Base-by-base conservation (phyloP, 2,888 invertebrate genomes). In the Hirtodrosophila alboralis region DNA sequence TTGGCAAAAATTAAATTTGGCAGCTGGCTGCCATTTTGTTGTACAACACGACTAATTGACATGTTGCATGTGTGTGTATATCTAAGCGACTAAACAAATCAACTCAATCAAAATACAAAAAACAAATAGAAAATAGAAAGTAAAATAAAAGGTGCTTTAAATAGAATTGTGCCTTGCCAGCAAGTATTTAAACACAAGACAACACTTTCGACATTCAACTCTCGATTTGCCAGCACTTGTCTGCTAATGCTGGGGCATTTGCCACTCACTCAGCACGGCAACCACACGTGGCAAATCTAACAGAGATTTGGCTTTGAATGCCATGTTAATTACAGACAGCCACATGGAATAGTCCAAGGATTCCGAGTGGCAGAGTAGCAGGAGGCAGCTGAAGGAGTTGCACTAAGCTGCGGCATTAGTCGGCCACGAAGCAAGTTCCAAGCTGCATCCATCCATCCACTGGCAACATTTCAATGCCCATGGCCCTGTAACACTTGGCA, bases 291-390 rank as follows among this genome's bases (percentile, higher is more conserved):
- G 51, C 30, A 62, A 61, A 44, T 48, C 65, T 58, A 60, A 36
- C 61, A 53, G 71, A 68, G 86, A 67, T 77, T 84, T 64, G 37
- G 59, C 72, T 81, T 70, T 86, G 83, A 86, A 80, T 80, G 84
- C 74, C 86, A 80, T 81, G 84, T 86, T 86, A 80, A 80, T 80
- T 80, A 77, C 85, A 80, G 62, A 36, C 60, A 54, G 44, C 26
- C 43, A 23, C 18, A 14, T 41, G 56, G 28, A 31, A n/a, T 28
- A 28, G 47, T 8, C 6, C 37, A 13, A 33, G 34, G 9, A 16
- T 14, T 37, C n/a, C n/a, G 21, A 12, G 7, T 9, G 4, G 16
- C 18, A 12, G 10, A 14, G 1, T 12, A 27, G 44, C 33, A 28
- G 21, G 37, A 23, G 27, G 34, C 5, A 13, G 34, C 13, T 41